These are phyloP conservation scores for Columba janthina DNA, from an alignment of 2,113 vertebrate species.

Conservation along the genomic window DNA sequence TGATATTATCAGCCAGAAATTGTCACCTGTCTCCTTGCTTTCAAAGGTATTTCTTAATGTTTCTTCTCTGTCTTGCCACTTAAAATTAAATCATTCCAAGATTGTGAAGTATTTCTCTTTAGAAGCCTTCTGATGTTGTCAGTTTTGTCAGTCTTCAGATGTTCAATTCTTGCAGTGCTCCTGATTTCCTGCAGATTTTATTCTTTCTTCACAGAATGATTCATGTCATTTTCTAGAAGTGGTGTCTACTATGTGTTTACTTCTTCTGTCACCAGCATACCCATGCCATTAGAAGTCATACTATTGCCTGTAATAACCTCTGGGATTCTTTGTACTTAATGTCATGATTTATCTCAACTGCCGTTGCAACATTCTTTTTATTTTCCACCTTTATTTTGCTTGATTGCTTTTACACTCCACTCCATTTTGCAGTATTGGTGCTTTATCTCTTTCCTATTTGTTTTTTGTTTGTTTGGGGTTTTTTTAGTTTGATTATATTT, in stretches of 20 bases:
- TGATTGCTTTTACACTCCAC: not conserved
- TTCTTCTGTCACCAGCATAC: not conserved
- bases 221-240: conserved; percentile 10
- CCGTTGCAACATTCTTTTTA: not conserved
- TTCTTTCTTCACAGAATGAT: conserved; percentile 18
- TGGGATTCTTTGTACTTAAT: not conserved
- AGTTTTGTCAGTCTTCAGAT: conserved; percentile 52
- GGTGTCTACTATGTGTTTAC: not conserved
- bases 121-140: conserved; percentile 53
- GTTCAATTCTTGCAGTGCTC: not conserved
- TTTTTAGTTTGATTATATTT: not conserved
- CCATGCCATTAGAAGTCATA: not conserved
- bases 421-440: not conserved
- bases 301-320: not conserved
- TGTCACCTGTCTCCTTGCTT: conserved; percentile 6
- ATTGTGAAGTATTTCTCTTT: conserved; percentile 39
- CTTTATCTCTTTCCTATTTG: not conserved
- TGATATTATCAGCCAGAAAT: not conserved
- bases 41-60: conserved; percentile 12
- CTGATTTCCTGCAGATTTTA: conserved; percentile 26
- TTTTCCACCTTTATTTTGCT: conserved; percentile 10
- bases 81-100: conserved; percentile 41
- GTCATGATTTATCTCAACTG: not conserved
- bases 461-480: too few species aligned
- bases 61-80: conserved; percentile 32